phyloP scores from a whole-genome alignment of 2,888 invertebrate species.

The Oithona nana region DNA sequence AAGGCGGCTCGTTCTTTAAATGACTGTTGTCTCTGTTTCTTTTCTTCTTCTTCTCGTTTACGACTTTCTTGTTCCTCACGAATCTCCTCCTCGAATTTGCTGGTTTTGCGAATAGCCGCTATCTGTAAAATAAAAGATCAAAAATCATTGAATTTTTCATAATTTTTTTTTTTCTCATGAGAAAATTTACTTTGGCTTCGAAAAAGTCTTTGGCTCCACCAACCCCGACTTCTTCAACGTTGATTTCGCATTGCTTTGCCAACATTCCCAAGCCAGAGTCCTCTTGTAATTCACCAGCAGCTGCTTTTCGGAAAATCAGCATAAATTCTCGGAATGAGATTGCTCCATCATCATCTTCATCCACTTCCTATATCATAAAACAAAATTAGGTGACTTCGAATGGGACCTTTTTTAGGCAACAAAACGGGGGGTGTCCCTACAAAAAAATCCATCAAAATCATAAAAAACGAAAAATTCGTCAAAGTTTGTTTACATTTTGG shows the following conservation, averaged over 20 bases:
- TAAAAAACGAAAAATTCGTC: too few relatives aligned
- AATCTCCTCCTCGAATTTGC: constrained; percentile 82
- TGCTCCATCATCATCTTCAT: constrained; percentile 55
- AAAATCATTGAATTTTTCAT: not conserved
- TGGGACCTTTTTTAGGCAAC: too few relatives aligned
- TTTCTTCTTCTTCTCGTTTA: constrained; percentile 61
- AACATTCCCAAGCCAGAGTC: constrained; percentile 70
- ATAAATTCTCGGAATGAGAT: constrained; percentile 32
- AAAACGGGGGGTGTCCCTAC: too few relatives aligned
- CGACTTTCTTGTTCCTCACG: constrained; percentile 76
- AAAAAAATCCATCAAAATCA: too few relatives aligned
- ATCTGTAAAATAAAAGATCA: constrained; percentile 38
- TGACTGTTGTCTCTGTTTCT: constrained; percentile 52
- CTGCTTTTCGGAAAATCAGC: constrained; percentile 57
- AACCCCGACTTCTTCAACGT: constrained; percentile 83
- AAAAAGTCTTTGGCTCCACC: constrained; percentile 86
- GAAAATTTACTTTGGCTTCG: constrained; percentile 53
- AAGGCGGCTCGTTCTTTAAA: constrained; percentile 75
- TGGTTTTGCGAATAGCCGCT: constrained; percentile 56
- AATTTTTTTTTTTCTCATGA: not conserved
- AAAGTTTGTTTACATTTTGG: too few relatives aligned
- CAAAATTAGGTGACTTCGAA: too few relatives aligned
- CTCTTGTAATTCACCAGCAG: constrained; percentile 66
- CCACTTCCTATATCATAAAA: constrained; percentile 39
- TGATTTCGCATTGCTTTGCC: constrained; percentile 68